A percentile compares a stretch with the other conserved stretches of the same genome.
Evolutionary conservation across 92 coral and sea anemone genomes (phyloP).

Genomic region (Paragorgia papillata): DNA sequence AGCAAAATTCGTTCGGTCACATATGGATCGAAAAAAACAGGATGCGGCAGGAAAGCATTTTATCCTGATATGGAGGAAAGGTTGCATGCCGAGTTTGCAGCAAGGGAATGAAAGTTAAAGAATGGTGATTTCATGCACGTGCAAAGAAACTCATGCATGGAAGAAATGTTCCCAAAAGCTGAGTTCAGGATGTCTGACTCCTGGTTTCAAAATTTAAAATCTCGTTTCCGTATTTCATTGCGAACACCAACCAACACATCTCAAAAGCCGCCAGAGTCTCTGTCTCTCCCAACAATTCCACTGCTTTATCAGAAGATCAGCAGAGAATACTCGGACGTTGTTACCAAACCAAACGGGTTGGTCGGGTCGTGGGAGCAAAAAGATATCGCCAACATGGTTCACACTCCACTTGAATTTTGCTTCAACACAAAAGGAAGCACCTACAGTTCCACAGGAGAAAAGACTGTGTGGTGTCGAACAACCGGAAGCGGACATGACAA

Average conservation of each 20-base stretch:
- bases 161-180: too few species aligned
- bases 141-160: too few species aligned
- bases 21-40: too few species aligned
- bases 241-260: constrained; percentile 33
- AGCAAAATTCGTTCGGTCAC: too few species aligned
- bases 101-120: too few species aligned
- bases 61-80: too few species aligned
- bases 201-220: too few species aligned
- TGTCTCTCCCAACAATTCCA: constrained; percentile 48
- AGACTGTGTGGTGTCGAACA: neutral
- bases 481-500: constrained; percentile 46
- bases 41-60: too few species aligned
- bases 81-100: too few species aligned
- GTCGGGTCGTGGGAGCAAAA: constrained; percentile 45
- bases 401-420: constrained; percentile 37
- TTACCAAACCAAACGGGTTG: neutral
- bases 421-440: constrained; percentile 50
- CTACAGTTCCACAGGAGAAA: neutral
- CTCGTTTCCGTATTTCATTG: constrained; percentile 41
- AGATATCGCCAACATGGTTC: constrained; percentile 55
- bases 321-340: constrained; percentile 23
- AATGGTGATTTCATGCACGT: too few species aligned
- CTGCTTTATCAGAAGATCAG: constrained; percentile 32
- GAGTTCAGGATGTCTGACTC: too few species aligned
- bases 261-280: constrained; percentile 41